phyloP scores from a whole-genome alignment of 2,888 invertebrate genomes.

The Parascotia fuliginaria region DNA sequence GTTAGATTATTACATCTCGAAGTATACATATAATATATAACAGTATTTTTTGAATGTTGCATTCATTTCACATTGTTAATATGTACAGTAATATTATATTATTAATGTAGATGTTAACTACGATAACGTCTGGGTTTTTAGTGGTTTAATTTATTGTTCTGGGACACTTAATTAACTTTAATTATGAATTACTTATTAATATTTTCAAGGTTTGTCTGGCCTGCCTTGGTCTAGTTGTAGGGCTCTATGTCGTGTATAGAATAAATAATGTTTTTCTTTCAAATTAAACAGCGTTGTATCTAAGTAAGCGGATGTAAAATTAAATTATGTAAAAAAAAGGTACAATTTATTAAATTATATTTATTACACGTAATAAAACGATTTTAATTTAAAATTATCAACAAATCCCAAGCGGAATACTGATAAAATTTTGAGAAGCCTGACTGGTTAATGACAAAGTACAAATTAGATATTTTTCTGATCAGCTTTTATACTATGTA shows the following conservation, averaged over 20 bases:
- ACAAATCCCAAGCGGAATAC: too few species aligned
- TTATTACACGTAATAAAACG: too few species aligned
- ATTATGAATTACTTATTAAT: not conserved
- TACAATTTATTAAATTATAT: too few species aligned
- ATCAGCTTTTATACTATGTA: too few species aligned
- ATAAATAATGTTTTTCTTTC: too few species aligned
- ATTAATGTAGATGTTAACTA: slow-evolving; percentile 6
- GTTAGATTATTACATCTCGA: slow-evolving; percentile 7
- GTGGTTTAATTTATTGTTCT: slow-evolving; percentile 6
- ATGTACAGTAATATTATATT: slow-evolving; percentile 17
- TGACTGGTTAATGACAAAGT: too few species aligned
- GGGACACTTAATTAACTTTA: not conserved
- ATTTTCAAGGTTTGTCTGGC: not conserved
- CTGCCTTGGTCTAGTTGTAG: not conserved
- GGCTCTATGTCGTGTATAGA: not conserved
- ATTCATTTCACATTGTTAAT: slow-evolving; percentile 28
- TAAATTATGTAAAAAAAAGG: too few species aligned
- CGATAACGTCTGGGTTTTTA: slow-evolving; percentile 5
- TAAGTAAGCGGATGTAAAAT: too few species aligned
- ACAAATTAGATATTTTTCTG: too few species aligned
- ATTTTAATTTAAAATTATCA: too few species aligned
- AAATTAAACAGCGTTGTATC: too few species aligned
- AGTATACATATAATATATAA: slow-evolving; percentile 46
- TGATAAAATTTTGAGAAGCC: too few species aligned
- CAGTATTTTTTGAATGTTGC: slow-evolving; percentile 39